Base-by-base conservation (phyloP, 2,797 vertebrate species). In the Cyprinella venusta region DNA sequence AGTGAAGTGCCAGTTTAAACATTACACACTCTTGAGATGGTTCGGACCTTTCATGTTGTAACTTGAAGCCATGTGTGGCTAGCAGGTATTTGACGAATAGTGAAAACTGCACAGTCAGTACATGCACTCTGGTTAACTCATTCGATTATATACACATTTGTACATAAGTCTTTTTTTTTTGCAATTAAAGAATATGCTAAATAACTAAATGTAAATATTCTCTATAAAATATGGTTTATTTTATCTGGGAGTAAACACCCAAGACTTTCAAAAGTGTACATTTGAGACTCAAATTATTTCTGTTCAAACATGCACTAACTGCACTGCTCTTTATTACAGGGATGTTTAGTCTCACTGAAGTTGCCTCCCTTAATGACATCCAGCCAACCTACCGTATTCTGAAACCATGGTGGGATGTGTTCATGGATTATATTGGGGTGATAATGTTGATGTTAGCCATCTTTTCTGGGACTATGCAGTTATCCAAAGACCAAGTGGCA, bases 381-480 rank as follows among this genome's bases (percentile, higher is more conserved):
- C 97, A 97, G 92, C 98, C 98, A 80, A 98, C 97, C 5, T 99
- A 99, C 84, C 96, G 97, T 52, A 99, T 99, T 88, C 94, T 99
- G 92, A 99, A 99, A 92, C 98, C 98, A 96, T 99, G 98, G 98
- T 99, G 98, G 98, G 98, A 99, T 78, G 98, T 99, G 70, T 99
- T 99, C 92, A 99, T 99, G 98, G 98, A 99, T 93, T 99, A 99
- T 89, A 95, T 99, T n/a, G 97, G 97, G 5, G 95, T 98, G 30
- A 96, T 99, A 87, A 99, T 99, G 98, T 89, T 99, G 91, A 99
- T 99, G 98, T 92, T 99, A 86, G 97, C 98, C 79, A 98, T 99
- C 92, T 99, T 99, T 92, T 97, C 97, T 75, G 98, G 98, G 92
- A 99, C 98, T 65, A 98, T 99, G 97, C 98, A 99, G 91, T 92